Evolutionary conservation across 2,888 invertebrate species (phyloP).

Genomic region (Automeris io): DNA sequence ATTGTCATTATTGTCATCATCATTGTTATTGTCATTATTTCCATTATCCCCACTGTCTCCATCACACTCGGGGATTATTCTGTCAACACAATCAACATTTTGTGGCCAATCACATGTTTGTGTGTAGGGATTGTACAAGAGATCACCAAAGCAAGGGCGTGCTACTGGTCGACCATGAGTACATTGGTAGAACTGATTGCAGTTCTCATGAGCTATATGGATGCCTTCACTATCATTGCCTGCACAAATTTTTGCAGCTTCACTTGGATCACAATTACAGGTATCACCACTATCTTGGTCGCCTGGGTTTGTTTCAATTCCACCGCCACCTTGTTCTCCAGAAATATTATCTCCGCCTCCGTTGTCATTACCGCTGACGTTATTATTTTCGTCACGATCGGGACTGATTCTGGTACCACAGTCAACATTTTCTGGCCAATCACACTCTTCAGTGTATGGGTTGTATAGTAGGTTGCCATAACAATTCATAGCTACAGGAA

Average conservation of each 20-base stretch:
- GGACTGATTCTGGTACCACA: slow-evolving; percentile 24
- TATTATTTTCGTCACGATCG: slow-evolving; percentile 13
- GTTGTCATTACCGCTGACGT: slow-evolving; percentile 2
- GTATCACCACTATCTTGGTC: not conserved
- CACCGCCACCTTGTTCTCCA: too few species aligned
- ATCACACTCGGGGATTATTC: slow-evolving; percentile 14
- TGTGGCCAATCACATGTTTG: slow-evolving; percentile 29
- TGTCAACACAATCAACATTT: slow-evolving; percentile 25
- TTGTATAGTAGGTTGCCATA: slow-evolving; percentile 22
- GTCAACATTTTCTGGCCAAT: slow-evolving; percentile 29
- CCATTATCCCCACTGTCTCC: slow-evolving; percentile 8
- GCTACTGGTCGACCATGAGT: slow-evolving; percentile 21
- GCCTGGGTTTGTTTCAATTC: slow-evolving; percentile 8
- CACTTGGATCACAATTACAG: slow-evolving; percentile 12
- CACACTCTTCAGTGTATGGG: slow-evolving; percentile 23
- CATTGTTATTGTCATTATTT: slow-evolving; percentile 8
- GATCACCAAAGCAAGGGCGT: slow-evolving; percentile 16
- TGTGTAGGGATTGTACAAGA: slow-evolving; percentile 24
- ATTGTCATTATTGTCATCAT: slow-evolving; percentile 9
- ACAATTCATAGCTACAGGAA: slow-evolving; percentile 22
- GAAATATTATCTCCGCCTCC: slow-evolving; percentile 5
- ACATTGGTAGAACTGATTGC: slow-evolving; percentile 35
- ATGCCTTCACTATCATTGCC: slow-evolving; percentile 22
- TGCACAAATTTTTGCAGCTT: slow-evolving; percentile 28
- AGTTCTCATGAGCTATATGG: slow-evolving; percentile 33